phyloP scores from a whole-genome alignment of 2,797 vertebrate genomes.

The Crocodylus rhombifer region DNA sequence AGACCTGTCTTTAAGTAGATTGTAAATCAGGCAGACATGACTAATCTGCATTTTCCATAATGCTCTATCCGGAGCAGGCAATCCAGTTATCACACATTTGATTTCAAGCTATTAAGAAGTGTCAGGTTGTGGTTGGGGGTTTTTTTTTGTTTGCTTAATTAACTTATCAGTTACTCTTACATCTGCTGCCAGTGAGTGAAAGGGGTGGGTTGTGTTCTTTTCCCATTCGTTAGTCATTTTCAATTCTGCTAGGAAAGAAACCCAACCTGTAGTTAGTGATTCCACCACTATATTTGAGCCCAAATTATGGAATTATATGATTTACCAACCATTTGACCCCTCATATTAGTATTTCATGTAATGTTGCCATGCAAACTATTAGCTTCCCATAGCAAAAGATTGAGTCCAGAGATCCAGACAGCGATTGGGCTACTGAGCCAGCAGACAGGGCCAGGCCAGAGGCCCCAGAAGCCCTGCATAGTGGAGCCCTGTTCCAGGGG shows the following conservation, averaged over 20 bases:
- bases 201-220: constrained; percentile 33
- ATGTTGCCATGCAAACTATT: not conserved
- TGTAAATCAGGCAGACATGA: not conserved
- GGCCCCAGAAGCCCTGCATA: too few relatives aligned
- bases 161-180: not conserved
- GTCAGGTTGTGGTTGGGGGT: constrained; percentile 2
- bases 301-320: not conserved
- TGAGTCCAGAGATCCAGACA: too few relatives aligned
- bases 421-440: too few relatives aligned
- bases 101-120: not conserved
- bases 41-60: not conserved
- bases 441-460: too few relatives aligned
- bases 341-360: not conserved
- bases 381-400: not conserved
- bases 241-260: constrained; percentile 20
- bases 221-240: constrained; percentile 17
- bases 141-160: constrained; percentile 32
- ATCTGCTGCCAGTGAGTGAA: constrained; percentile 16
- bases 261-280: not conserved
- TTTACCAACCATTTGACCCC: not conserved
- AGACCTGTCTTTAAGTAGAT: not conserved
- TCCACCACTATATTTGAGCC: constrained; percentile 2
- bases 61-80: not conserved
- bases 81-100: not conserved
- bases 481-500: too few relatives aligned